phyloP scores from a whole-genome alignment of 2,888 invertebrate genomes.

The Oligia strigilis region DNA sequence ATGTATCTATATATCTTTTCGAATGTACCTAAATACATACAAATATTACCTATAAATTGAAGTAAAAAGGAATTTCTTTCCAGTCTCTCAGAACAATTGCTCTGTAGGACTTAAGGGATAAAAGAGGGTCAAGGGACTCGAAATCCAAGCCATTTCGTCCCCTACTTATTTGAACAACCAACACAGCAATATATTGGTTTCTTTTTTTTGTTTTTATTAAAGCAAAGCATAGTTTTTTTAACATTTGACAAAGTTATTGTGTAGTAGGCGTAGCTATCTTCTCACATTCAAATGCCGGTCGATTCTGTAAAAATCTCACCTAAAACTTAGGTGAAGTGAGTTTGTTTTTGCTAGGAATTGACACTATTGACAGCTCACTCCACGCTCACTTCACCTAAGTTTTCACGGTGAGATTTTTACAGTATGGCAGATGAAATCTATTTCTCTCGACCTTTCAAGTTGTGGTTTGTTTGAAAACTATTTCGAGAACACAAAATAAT shows the following conservation, averaged over 20 bases:
- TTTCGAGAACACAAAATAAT: conserved; percentile 23
- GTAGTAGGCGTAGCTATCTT: background rate
- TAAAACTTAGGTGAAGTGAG: no score
- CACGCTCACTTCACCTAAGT: no score
- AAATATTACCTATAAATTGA: conserved; percentile 1
- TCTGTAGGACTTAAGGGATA: conserved; percentile 59
- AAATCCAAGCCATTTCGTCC: conserved; percentile 56
- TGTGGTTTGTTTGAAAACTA: conserved; percentile 15
- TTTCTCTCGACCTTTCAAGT: background rate
- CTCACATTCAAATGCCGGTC: background rate
- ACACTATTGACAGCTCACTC: no score
- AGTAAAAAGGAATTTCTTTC: conserved; percentile 52
- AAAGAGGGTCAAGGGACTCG: conserved; percentile 66
- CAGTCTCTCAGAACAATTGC: conserved; percentile 52
- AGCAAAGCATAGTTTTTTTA: background rate
- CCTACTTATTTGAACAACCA: conserved; percentile 45
- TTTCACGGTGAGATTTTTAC: no score
- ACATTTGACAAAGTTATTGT: background rate
- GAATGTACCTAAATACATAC: background rate
- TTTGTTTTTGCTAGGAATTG: no score
- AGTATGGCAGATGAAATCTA: background rate
- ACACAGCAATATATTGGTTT: conserved; percentile 28
- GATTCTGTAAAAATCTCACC: no score
- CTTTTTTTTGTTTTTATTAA: conserved; percentile 14
- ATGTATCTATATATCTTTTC: background rate